Conservation (phyloP, 1,140 invertebrate genomes). For the Chironomus striatipennis region DNA sequence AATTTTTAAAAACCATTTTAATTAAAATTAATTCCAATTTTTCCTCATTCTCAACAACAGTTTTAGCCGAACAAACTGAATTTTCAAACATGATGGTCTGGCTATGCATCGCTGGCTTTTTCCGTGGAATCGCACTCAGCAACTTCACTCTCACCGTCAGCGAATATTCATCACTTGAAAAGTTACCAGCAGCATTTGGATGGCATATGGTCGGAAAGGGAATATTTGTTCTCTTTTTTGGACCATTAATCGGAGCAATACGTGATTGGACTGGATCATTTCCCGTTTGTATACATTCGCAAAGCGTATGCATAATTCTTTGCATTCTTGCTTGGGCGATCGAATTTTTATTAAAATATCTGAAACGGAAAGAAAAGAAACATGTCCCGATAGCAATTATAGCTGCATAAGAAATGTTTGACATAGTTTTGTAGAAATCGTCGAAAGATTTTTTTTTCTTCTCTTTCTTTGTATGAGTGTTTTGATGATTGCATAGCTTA, state of each 20-base stretch:
- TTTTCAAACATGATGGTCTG: slow-evolving; percentile 55
- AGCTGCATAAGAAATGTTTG: background rate
- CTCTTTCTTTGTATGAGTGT: background rate
- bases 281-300: slow-evolving; percentile 58
- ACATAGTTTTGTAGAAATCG: background rate
- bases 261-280: slow-evolving; percentile 59
- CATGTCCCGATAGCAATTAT: slow-evolving; percentile 7
- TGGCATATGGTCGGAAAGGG: slow-evolving; percentile 69
- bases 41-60: slow-evolving; percentile 43
- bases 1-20: too few relatives aligned
- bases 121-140: slow-evolving; percentile 58
- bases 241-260: slow-evolving; percentile 61
- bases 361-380: slow-evolving; percentile 25
- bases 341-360: slow-evolving; percentile 47
- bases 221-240: slow-evolving; percentile 55
- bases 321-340: slow-evolving; percentile 57
- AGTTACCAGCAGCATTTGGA: slow-evolving; percentile 63
- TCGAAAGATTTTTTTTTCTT: background rate
- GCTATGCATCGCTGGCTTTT: slow-evolving; percentile 61
- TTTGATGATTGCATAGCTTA: background rate
- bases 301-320: slow-evolving; percentile 56
- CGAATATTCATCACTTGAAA: slow-evolving; percentile 61
- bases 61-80: slow-evolving; percentile 55
- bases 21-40: slow-evolving; percentile 24
- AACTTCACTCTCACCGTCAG: slow-evolving; percentile 67